Evolutionary conservation across 1,140 invertebrate species (phyloP).

Genomic region (Calosoma granatense): DNA sequence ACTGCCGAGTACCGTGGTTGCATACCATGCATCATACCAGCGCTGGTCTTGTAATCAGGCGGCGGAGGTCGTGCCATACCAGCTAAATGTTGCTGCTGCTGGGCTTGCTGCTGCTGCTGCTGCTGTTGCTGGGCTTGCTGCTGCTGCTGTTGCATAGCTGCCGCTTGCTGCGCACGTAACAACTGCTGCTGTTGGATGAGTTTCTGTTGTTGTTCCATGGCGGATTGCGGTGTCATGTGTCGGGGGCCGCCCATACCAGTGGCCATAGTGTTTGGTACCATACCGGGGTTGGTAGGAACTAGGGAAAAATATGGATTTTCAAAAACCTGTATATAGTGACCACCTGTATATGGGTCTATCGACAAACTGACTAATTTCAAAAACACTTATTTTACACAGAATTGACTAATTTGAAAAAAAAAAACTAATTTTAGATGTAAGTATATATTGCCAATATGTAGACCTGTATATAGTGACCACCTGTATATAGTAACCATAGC

Average conservation of each 20-base stretch:
- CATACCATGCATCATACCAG: slow-evolving; percentile 50
- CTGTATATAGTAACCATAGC: too few relatives aligned
- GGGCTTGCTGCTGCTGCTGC: slow-evolving; percentile 16
- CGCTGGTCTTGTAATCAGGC: slow-evolving; percentile 61
- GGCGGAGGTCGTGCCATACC: slow-evolving; percentile 49
- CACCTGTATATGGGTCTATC: not conserved
- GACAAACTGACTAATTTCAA: too few relatives aligned
- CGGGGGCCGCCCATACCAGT: slow-evolving; percentile 18
- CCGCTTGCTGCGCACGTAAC: slow-evolving; percentile 20
- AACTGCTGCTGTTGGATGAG: slow-evolving; percentile 29
- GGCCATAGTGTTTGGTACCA: slow-evolving; percentile 16
- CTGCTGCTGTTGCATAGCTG: slow-evolving; percentile 16
- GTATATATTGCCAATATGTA: too few relatives aligned
- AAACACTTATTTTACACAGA: too few relatives aligned
- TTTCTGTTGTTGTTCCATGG: slow-evolving; percentile 26
- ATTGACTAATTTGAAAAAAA: too few relatives aligned
- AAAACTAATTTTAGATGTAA: too few relatives aligned
- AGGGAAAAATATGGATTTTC: not conserved
- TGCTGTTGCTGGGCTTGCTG: slow-evolving; percentile 22
- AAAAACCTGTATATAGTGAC: too few relatives aligned
- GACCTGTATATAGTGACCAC: too few relatives aligned
- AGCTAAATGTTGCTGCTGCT: slow-evolving; percentile 23
- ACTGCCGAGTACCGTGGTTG: slow-evolving; percentile 33
- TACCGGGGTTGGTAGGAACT: slow-evolving; percentile 1
- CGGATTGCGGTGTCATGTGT: slow-evolving; percentile 17